Evolutionary conservation across 1,140 invertebrate genomes (phyloP).

Genomic region (Popillia japonica): DNA sequence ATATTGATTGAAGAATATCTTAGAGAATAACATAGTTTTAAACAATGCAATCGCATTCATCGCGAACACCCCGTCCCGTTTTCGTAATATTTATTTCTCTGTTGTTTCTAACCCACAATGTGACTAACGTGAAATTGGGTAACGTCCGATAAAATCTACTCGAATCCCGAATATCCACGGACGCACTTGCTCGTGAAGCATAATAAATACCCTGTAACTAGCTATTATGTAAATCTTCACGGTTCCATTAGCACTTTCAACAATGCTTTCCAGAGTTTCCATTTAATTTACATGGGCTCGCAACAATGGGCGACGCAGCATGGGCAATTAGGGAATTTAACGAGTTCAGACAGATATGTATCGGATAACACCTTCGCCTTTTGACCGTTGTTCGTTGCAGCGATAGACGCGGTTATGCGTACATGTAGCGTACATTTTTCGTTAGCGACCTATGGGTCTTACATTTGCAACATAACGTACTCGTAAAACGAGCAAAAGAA

Average conservation of each 20-base stretch:
- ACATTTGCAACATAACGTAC: no score
- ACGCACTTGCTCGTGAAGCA: not conserved
- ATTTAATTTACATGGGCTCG: constrained; percentile 26
- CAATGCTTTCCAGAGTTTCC: constrained; percentile 6
- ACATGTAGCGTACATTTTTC: not conserved
- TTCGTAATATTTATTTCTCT: no score
- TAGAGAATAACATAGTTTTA: no score
- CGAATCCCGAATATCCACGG: not conserved
- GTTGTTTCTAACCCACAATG: no score
- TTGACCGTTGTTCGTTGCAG: not conserved
- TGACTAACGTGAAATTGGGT: not conserved
- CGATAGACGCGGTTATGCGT: not conserved
- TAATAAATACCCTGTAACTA: constrained; percentile 15
- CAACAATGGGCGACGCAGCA: not conserved
- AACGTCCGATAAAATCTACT: not conserved
- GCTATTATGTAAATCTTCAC: constrained; percentile 24
- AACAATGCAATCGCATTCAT: no score
- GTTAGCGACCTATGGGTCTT: not conserved
- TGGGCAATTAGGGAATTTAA: constrained; percentile 21
- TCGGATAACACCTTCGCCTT: constrained; percentile 5
- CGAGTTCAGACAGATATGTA: not conserved
- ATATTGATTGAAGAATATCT: no score
- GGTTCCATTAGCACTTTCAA: constrained; percentile 23
- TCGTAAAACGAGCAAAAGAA: not conserved
- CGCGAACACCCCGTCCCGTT: no score